phyloP scores from a whole-genome alignment of 2,888 invertebrate species.

The Xylota sylvarum region DNA sequence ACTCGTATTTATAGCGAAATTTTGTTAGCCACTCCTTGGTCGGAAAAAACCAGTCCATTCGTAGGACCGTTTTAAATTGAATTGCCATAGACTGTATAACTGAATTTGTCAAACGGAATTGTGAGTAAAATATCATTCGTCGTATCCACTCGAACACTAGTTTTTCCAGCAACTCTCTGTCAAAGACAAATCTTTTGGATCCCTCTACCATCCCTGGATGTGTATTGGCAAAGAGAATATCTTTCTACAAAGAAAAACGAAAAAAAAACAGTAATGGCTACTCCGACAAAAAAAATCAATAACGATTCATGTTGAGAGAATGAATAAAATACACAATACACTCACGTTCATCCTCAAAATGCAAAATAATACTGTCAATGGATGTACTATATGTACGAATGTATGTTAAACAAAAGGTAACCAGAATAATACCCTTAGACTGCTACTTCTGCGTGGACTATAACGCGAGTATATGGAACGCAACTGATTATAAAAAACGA shows the following conservation, averaged over 20 bases:
- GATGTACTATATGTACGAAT: neutral
- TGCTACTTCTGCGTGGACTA: constrained; percentile 15
- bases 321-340: neutral
- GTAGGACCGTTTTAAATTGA: constrained; percentile 22
- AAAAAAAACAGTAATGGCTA: neutral
- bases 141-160: constrained; percentile 40
- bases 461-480: neutral
- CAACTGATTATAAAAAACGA: neutral
- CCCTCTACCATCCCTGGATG: neutral
- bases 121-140: constrained; percentile 9
- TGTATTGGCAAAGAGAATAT: neutral
- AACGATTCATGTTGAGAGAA: neutral
- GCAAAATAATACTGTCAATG: constrained; percentile 1
- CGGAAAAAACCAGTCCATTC: constrained; percentile 2
- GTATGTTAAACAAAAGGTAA: neutral
- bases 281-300: neutral
- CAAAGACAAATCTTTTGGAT: neutral
- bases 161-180: constrained; percentile 21
- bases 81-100: constrained; percentile 10
- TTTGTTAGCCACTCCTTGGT: neutral
- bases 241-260: constrained; percentile 14
- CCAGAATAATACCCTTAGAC: neutral
- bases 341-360: neutral
- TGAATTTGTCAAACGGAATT: constrained; percentile 5
- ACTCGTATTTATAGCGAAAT: constrained; percentile 13